Evolutionary conservation across 2,797 vertebrate genomes (phyloP), one percentile per base, ranked within the genome.

Genomic region (Cottoperca gobio): DNA sequence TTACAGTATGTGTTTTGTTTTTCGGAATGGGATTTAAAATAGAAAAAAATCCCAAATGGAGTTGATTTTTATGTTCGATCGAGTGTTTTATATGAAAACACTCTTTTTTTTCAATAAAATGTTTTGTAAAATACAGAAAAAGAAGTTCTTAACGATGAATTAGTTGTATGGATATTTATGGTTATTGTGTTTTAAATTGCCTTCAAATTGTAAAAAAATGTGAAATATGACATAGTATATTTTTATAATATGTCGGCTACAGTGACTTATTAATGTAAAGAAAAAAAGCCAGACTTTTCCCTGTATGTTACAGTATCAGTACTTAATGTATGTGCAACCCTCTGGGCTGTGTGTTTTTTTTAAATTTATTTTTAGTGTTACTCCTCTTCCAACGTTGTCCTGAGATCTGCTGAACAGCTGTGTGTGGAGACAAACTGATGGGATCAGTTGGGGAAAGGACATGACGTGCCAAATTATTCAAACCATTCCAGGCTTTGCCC

Each of bases 151-250:
- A 64, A 78, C 79, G 67, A 77, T 7, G 24, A 74, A 73, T 49
- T 79, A 79, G 13, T 69, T 84, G 82, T 90, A 73, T 86, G 68
- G 59, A 73, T 91, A 91, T 90, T 90, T 90, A 88, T 90, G 81
- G 65, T 78, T 80, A 79, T 75, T 86, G 81, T 93, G 81, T 93
- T 91, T 89, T 89, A 66, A 80, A 89, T 90, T 91, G 92, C 94
- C 93, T 94, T 94, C 67, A 62, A 88, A 86, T 66, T 92, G 88
- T 93, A 89, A 85, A 88, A 82, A 85, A 85, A 90, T 53, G 82
- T 86, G 81, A 84, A 88, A 90, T 90, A 89, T 83, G 71, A 89
- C 65, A 90, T 76, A 84, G 42, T 88, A 86, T 93, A 94, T 92
- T 93, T 92, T 93, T 94, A 81, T 93, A 92, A 86, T 72, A 75